phyloP scores from a whole-genome alignment of 2,113 vertebrate genomes.

The Pseudonaja textilis region DNA sequence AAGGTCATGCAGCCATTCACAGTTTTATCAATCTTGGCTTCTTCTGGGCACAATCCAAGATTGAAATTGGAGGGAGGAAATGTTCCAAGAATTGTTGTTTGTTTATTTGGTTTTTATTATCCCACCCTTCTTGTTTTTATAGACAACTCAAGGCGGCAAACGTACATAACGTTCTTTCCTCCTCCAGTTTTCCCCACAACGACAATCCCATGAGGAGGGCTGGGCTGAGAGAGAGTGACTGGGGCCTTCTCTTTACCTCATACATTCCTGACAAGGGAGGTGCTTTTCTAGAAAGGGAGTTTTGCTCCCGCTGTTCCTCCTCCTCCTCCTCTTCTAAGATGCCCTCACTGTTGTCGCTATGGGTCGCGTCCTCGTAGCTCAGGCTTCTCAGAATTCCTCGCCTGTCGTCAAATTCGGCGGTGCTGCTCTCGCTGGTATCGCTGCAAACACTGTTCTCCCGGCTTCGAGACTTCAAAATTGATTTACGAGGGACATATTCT shows the following conservation, averaged over 20 bases:
- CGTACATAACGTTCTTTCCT: background rate
- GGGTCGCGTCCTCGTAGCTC: slow-evolving; percentile 73
- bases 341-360: slow-evolving; percentile 82
- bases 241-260: slow-evolving; percentile 61
- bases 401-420: slow-evolving; percentile 85
- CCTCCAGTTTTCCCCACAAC: background rate
- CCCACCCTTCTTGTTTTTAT: background rate
- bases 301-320: slow-evolving; percentile 68
- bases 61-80: background rate
- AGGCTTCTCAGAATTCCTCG: slow-evolving; percentile 72
- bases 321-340: slow-evolving; percentile 81
- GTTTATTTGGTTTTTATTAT: background rate
- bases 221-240: background rate
- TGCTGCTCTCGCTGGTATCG: slow-evolving; percentile 83
- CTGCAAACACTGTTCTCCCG: slow-evolving; percentile 98
- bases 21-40: slow-evolving; percentile 33
- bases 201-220: background rate
- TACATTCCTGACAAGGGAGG: slow-evolving; percentile 61
- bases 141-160: background rate
- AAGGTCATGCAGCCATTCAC: slow-evolving; percentile 21
- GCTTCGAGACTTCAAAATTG: slow-evolving; percentile 95
- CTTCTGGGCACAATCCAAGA: background rate
- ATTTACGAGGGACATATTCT: slow-evolving; percentile 88
- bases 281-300: slow-evolving; percentile 61
- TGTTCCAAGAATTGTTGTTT: background rate